Base-by-base conservation (phyloP, 2,113 vertebrate genomes). In the Cyprinodon brontotheroides region DNA sequence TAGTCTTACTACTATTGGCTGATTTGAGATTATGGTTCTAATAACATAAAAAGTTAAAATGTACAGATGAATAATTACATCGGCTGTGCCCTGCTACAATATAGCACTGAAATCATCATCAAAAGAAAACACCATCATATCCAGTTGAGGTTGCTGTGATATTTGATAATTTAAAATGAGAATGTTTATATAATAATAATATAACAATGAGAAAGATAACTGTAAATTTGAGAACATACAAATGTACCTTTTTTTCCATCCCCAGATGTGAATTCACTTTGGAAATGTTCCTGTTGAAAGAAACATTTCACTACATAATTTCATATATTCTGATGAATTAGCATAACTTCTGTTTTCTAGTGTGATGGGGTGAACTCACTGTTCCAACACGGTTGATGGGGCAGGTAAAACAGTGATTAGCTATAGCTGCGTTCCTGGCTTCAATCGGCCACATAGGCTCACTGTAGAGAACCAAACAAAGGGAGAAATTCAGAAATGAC, bases 331-430 rank as follows among this genome's bases (percentile, higher is more conserved):
- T 77, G 5, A 20, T 59, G 38, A 9, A 20, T 68, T 6, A 41
- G 6, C 11, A 61, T 14, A 10, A 20, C 50, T n/a, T 3, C 45
- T 48, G 15, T 53, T 4, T 14, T 57, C 6, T 20, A 57, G 13
- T 10, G 20, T 22, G 61, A 38, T 36, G 43, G 14, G 22, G 14
- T 4, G 6, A 4, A 91, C 96, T 53, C 74, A 99, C 98, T 70
- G 93, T 95, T 65, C 98, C 98, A 0, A 99, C 97, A 0, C 98
- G 94, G 89, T 99, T 99, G 94, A 99, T 97, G 71, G 97, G 93
- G 29, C 98, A 98, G 0, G 98, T 98, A 72, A 97, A 99, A 79
- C 96, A 98, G 89, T 99, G 96, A 57, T 99, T 98, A 40, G 97
- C 96, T 37, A 99, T 98, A 22, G 98, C 98, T 22, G 98, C 98